phyloP scores from a whole-genome alignment of 2,888 invertebrate species.

The Biston betularia region DNA sequence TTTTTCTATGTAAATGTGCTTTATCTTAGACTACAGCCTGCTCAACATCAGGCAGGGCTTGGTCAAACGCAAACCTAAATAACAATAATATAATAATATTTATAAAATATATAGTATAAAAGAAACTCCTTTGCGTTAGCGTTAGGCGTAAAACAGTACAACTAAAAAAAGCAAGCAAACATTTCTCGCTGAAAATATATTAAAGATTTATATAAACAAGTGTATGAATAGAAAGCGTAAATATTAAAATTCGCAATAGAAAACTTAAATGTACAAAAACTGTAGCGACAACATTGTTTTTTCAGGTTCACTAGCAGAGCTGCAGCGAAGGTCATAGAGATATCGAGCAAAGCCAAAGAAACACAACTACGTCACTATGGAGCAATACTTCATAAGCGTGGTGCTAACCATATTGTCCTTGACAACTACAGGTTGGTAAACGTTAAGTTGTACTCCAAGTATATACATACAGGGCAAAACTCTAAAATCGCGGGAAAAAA shows the following conservation, averaged over 20 bases:
- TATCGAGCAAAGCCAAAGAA: constrained; percentile 32
- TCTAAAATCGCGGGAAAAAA: no score
- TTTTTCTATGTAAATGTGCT: no score
- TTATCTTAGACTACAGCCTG: no score
- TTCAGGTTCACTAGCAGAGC: constrained; percentile 38
- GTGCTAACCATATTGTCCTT: constrained; percentile 63
- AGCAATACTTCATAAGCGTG: constrained; percentile 61
- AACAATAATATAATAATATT: no score
- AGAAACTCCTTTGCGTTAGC: no score
- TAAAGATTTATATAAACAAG: background rate
- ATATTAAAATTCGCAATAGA: background rate
- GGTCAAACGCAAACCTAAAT: no score
- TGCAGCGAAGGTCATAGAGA: constrained; percentile 19
- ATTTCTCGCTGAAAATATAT: no score
- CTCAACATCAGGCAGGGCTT: no score
- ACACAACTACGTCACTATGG: constrained; percentile 51
- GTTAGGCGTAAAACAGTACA: no score
- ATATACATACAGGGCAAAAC: no score
- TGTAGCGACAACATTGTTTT: constrained; percentile 20
- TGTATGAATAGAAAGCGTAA: constrained; percentile 2
- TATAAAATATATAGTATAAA: no score
- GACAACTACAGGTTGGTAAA: constrained; percentile 68
- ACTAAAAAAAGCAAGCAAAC: no score
- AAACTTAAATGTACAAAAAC: constrained; percentile 6
- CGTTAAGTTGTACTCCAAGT: constrained; percentile 14